These are phyloP conservation scores for Centruroides vittatus DNA, from an alignment of 1,140 invertebrate genomes.

Conservation along the genomic window DNA sequence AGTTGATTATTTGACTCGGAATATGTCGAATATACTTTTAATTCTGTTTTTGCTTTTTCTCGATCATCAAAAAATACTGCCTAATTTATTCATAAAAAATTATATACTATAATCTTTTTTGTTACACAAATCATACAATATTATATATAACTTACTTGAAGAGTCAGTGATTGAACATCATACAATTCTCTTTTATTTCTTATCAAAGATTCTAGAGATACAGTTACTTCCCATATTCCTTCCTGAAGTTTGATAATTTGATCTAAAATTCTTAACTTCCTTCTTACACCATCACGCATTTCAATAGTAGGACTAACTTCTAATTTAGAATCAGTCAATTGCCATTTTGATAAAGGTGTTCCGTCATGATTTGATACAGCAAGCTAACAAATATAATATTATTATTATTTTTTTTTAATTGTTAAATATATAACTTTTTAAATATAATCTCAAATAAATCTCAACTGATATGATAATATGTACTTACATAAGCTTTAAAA, in stretches of 20 bases:
- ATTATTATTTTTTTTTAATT: neutral
- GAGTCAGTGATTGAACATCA: constrained; percentile 1
- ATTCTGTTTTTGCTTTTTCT: constrained; percentile 28
- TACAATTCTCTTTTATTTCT: constrained; percentile 7
- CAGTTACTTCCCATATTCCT: constrained; percentile 58
- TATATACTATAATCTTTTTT: too few relatives aligned
- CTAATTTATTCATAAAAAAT: too few relatives aligned
- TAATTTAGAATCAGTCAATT: constrained; percentile 38
- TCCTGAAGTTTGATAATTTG: constrained; percentile 38
- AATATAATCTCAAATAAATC: too few relatives aligned
- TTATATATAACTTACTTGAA: constrained; percentile 1
- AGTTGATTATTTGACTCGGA: constrained; percentile 71
- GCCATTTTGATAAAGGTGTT: constrained; percentile 42
- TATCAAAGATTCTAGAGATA: constrained; percentile 43
- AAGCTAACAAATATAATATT: constrained; percentile 23
- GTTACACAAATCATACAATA: too few relatives aligned
- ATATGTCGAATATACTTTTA: constrained; percentile 57
- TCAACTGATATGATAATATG: neutral
- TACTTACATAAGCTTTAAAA: constrained; percentile 42
- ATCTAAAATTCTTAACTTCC: constrained; percentile 31
- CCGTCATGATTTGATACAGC: constrained; percentile 63
- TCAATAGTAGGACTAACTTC: constrained; percentile 24
- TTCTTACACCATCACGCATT: constrained; percentile 35
- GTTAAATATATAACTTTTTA: too few relatives aligned
- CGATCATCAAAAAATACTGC: too few relatives aligned